These are phyloP conservation scores for Protonemura montana DNA, from an alignment of 2,888 invertebrate genomes.

Conservation along the genomic window DNA sequence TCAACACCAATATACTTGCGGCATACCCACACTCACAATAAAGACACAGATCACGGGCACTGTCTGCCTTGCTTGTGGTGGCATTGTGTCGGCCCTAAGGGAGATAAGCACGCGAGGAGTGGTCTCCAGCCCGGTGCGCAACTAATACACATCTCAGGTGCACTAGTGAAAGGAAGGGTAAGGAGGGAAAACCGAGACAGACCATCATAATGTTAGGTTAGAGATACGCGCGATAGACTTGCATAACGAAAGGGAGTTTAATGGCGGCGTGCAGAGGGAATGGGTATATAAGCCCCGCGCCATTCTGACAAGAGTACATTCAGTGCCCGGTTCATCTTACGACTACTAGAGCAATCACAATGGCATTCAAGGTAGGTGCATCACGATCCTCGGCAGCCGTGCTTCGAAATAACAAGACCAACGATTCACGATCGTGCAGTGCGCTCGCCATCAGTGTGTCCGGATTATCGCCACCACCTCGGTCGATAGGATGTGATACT, in stretches of 20 bases:
- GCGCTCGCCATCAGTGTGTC: neutral
- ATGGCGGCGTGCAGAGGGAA: constrained; percentile 16
- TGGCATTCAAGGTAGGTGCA: constrained; percentile 44
- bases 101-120: neutral
- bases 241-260: constrained; percentile 29
- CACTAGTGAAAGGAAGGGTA: constrained; percentile 14
- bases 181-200: neutral
- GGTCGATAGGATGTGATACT: too few relatives aligned
- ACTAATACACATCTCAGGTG: neutral
- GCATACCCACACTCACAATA: neutral
- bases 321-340: constrained; percentile 1
- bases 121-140: neutral
- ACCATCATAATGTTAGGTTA: constrained; percentile 25
- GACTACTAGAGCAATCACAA: constrained; percentile 19
- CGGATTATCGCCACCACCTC: too few relatives aligned
- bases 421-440: neutral
- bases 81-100: constrained; percentile 25
- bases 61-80: neutral
- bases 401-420: neutral
- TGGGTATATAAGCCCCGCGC: constrained; percentile 34
- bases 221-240: neutral
- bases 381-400: neutral
- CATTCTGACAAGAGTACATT: neutral
- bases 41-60: neutral
- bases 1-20: neutral